Percentiles rank a stretch among this genome's conserved stretches.
Conservation (phyloP, 2,888 invertebrate species). For the Xestobium rufovillosum region DNA sequence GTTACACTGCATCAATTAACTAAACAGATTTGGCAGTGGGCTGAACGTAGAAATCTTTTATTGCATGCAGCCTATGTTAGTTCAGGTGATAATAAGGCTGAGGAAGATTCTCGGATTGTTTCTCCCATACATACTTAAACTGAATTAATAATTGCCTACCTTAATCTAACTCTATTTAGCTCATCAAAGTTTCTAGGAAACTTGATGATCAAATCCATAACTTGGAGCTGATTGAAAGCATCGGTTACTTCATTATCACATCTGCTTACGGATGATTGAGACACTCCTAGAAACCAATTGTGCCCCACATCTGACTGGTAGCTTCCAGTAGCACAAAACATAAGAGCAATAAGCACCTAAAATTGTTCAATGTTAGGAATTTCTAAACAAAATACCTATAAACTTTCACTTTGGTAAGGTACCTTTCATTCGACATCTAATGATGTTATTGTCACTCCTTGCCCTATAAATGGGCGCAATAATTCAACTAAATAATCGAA, state of each 20-base stretch:
- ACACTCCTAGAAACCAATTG: conserved; percentile 15
- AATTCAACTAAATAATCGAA: no score
- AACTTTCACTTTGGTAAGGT: no score
- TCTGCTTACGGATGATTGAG: conserved; percentile 18
- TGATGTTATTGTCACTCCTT: no score
- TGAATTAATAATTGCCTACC: no score
- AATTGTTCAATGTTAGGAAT: no score
- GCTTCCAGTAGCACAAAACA: conserved; percentile 19
- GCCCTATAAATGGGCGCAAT: no score
- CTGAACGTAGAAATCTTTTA: conserved; percentile 21
- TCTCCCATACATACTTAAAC: no score
- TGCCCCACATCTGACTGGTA: no score
- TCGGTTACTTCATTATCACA: conserved; percentile 15
- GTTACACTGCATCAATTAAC: conserved; percentile 20
- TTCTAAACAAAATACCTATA: no score
- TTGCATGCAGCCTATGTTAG: no score
- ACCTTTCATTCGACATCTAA: no score
- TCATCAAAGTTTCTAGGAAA: conserved; percentile 17
- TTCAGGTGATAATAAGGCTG: conserved; percentile 18
- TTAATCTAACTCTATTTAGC: conserved; percentile 12
- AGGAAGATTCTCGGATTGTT: no score
- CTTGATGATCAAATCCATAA: conserved; percentile 14
- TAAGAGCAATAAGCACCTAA: conserved; percentile 11
- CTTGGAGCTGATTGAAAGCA: conserved; percentile 10
- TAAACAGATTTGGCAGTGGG: conserved; percentile 26